Conservation (phyloP, 2,888 invertebrate genomes). For the Lordiphosa fenestrarum region DNA sequence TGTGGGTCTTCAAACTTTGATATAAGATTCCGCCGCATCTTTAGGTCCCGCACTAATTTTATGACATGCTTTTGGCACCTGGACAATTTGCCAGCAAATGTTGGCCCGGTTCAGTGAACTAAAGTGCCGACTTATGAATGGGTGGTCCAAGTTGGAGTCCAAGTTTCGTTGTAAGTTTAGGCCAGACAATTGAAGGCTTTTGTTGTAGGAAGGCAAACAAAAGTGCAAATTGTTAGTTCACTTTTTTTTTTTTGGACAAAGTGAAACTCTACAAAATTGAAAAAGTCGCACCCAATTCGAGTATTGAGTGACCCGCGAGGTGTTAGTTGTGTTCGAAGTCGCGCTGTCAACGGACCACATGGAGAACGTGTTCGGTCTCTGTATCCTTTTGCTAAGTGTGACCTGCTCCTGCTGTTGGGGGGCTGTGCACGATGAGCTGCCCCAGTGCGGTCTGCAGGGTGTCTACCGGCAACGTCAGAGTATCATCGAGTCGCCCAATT, state of each 20-base stretch:
- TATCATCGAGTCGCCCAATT: slow-evolving; percentile 81
- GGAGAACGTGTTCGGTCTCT: slow-evolving; percentile 2
- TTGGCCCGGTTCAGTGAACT: slow-evolving; percentile 28
- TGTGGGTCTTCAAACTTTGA: too few species aligned
- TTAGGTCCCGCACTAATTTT: not conserved
- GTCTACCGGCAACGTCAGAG: slow-evolving; percentile 81
- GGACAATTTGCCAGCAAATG: slow-evolving; percentile 1
- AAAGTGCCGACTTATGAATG: slow-evolving; percentile 45
- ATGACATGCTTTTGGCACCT: slow-evolving; percentile 37
- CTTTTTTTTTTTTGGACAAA: slow-evolving; percentile 9
- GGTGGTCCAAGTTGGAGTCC: slow-evolving; percentile 9
- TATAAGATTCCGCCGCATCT: too few species aligned
- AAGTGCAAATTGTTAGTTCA: slow-evolving; percentile 67
- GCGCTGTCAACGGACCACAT: slow-evolving; percentile 21
- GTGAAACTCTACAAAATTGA: slow-evolving; percentile 34
- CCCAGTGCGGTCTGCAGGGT: slow-evolving; percentile 76
- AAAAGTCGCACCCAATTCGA: slow-evolving; percentile 54
- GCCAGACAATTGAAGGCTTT: slow-evolving; percentile 56
- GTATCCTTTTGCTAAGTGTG: slow-evolving; percentile 10
- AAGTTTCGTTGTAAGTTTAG: slow-evolving; percentile 18
- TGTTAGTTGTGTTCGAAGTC: slow-evolving; percentile 61
- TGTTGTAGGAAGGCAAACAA: slow-evolving; percentile 62
- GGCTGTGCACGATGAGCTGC: slow-evolving; percentile 71
- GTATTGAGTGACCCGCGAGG: slow-evolving; percentile 32
- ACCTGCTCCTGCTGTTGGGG: slow-evolving; percentile 4